Evolutionary conservation across 2,797 vertebrate genomes (phyloP).

Genomic region (Pseudochaenichthys georgianus): DNA sequence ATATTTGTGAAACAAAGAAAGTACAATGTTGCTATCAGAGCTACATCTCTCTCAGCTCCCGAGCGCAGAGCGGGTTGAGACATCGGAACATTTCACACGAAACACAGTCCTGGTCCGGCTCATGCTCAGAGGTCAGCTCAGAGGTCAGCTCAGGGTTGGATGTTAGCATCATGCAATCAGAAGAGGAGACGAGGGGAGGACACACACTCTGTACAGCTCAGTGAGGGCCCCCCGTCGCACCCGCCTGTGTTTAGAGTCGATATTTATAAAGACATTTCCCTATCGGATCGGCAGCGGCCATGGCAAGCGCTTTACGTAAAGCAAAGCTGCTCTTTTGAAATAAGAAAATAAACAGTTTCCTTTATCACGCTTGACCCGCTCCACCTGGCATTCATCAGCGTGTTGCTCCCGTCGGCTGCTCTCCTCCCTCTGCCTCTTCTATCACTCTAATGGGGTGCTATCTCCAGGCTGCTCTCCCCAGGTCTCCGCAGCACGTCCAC

Average conservation of each 20-base stretch:
- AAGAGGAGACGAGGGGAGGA: constrained; percentile 24
- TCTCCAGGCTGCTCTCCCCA: constrained; percentile 79
- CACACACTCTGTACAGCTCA: constrained; percentile 28
- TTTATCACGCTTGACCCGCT: constrained; percentile 81
- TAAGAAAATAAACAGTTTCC: constrained; percentile 85
- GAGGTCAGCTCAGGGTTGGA: constrained; percentile 6
- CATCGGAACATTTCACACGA: not conserved
- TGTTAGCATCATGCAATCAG: constrained; percentile 30
- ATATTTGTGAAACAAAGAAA: not conserved
- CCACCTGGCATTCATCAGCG: constrained; percentile 87
- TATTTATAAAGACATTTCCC: constrained; percentile 78
- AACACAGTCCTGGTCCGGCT: not conserved
- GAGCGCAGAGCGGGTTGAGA: not conserved
- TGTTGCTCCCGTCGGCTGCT: constrained; percentile 81
- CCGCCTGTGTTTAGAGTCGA: constrained; percentile 56
- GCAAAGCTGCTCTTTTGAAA: constrained; percentile 63
- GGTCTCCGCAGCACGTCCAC: constrained; percentile 65
- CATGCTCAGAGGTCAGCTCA: not conserved
- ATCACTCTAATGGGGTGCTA: constrained; percentile 86
- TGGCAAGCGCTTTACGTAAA: constrained; percentile 72
- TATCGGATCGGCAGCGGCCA: constrained; percentile 47
- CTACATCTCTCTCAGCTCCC: not conserved
- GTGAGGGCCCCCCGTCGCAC: constrained; percentile 27
- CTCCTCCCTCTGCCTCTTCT: constrained; percentile 84
- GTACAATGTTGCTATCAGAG: not conserved